These are phyloP conservation scores for Lepidocolaptes lacrymiger DNA, from an alignment of 2,797 vertebrate genomes.

Conservation along the genomic window DNA sequence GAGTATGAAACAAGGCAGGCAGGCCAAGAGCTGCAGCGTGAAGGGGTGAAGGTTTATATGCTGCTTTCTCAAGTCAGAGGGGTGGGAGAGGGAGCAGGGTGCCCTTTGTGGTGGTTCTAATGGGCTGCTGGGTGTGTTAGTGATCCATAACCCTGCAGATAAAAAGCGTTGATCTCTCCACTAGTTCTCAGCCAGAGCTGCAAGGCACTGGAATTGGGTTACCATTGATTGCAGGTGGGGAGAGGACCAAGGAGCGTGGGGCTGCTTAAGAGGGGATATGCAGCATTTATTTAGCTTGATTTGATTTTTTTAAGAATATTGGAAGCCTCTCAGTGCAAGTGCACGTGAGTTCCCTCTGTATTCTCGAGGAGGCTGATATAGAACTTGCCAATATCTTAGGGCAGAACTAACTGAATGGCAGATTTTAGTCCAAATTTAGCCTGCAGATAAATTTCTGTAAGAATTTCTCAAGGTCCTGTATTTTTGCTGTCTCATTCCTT, in stretches of 20 bases:
- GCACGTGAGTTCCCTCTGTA: neutral
- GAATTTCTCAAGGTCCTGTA: neutral
- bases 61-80: constrained; percentile 37
- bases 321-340: constrained; percentile 37
- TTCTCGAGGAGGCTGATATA: neutral
- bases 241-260: neutral
- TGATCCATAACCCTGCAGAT: constrained; percentile 69
- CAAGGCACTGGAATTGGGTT: constrained; percentile 86
- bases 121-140: constrained; percentile 54
- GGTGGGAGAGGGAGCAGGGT: constrained; percentile 13
- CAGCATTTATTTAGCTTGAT: constrained; percentile 48
- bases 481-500: neutral
- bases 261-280: constrained; percentile 43
- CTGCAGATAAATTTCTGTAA: neutral
- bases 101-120: constrained; percentile 49
- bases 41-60: constrained; percentile 55
- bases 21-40: constrained; percentile 1
- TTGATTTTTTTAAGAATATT: constrained; percentile 52
- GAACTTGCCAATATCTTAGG: constrained; percentile 11
- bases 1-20: constrained; percentile 72
- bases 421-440: neutral
- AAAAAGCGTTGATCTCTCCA: constrained; percentile 71
- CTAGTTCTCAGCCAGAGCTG: constrained; percentile 64
- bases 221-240: constrained; percentile 88
- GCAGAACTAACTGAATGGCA: neutral